Evolutionary conservation across 2,888 invertebrate genomes (phyloP).

Genomic region (Timandra comae): DNA sequence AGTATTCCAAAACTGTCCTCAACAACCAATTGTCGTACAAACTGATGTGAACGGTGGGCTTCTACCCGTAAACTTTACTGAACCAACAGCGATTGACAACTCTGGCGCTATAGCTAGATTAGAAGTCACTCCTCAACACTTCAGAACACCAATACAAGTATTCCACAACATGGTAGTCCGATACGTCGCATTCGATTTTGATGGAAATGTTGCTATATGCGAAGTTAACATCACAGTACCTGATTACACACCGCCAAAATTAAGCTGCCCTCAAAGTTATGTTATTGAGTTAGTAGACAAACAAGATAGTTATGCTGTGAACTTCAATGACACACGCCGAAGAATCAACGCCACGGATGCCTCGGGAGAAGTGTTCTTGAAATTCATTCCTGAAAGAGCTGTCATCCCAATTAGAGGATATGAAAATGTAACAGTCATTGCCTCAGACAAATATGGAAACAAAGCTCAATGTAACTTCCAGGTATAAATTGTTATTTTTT

Average conservation of each 20-base stretch:
- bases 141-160: slow-evolving; percentile 90
- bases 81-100: slow-evolving; percentile 96
- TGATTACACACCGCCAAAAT: slow-evolving; percentile 92
- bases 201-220: slow-evolving; percentile 98
- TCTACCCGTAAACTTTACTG: slow-evolving; percentile 92
- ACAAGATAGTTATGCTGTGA: slow-evolving; percentile 92
- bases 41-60: slow-evolving; percentile 93
- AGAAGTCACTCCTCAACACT: slow-evolving; percentile 94
- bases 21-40: slow-evolving; percentile 92
- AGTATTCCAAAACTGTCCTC: slow-evolving; percentile 96
- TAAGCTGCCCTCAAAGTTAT: slow-evolving; percentile 95
- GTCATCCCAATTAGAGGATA: slow-evolving; percentile 90
- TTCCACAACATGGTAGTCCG: slow-evolving; percentile 95
- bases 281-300: slow-evolving; percentile 93
- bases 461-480: slow-evolving; percentile 95
- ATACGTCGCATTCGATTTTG: slow-evolving; percentile 97
- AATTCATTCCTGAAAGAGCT: slow-evolving; percentile 89
- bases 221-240: slow-evolving; percentile 97
- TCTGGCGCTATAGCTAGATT: slow-evolving; percentile 95
- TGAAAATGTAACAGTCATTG: slow-evolving; percentile 94
- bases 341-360: slow-evolving; percentile 91
- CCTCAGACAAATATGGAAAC: slow-evolving; percentile 91
- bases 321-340: slow-evolving; percentile 92
- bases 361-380: slow-evolving; percentile 90
- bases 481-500: slow-evolving; percentile 34